A percentile compares a stretch with the other conserved stretches of the same genome.
Evolutionary conservation across 2,888 invertebrate genomes (phyloP).

Genomic region (Leptopterna dolabrata): DNA sequence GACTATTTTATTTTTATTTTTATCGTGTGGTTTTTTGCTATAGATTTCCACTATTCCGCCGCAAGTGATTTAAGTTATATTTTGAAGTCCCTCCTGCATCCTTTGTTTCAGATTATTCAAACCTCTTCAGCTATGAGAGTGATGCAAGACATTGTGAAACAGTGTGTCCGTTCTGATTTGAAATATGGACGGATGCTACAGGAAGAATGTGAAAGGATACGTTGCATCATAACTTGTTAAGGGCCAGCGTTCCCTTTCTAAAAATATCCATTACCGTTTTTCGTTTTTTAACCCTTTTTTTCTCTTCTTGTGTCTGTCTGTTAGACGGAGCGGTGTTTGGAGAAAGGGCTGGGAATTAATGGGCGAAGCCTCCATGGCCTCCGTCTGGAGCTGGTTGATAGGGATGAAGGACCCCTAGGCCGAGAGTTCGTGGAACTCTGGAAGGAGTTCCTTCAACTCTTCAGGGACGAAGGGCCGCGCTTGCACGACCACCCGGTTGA

Average conservation of each 20-base stretch:
- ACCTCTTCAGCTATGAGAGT: neutral
- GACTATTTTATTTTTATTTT: no score
- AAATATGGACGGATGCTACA: neutral
- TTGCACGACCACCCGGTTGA: neutral
- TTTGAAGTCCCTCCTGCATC: neutral
- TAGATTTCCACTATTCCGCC: no score
- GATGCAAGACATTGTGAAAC: constrained; percentile 26
- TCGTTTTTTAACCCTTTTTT: neutral
- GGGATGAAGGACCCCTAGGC: neutral
- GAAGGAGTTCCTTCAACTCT: constrained; percentile 9
- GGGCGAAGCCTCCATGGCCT: neutral
- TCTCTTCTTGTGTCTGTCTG: constrained; percentile 5
- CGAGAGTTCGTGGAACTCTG: constrained; percentile 10
- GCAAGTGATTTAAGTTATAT: no score
- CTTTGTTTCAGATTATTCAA: neutral
- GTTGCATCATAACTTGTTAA: constrained; percentile 31
- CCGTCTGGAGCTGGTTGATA: neutral
- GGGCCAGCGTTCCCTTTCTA: constrained; percentile 20
- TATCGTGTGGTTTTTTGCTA: no score
- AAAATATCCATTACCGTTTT: neutral
- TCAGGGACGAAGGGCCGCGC: neutral
- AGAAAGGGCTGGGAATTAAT: constrained; percentile 29
- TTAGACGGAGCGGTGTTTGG: neutral
- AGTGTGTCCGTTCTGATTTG: neutral
- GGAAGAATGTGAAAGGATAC: constrained; percentile 25